Evolutionary conservation across 2,113 vertebrate species (phyloP).

Genomic region (Steatornis caripensis): DNA sequence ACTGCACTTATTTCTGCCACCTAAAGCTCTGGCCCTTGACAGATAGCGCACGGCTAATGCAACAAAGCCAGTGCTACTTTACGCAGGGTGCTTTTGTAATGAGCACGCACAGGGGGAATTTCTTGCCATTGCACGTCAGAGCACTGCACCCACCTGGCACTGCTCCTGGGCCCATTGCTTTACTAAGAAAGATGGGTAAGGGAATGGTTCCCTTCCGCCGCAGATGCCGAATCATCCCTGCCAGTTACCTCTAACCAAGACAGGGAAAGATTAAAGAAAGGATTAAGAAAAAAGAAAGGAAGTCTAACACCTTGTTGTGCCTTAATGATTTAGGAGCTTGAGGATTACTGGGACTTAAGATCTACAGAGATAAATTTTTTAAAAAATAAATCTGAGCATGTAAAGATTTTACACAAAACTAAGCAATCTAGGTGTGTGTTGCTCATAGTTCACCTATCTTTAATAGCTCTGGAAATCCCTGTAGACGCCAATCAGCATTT

Average conservation of each 20-base stretch:
- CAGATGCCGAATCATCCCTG: neutral
- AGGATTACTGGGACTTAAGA: neutral
- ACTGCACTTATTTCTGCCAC: neutral
- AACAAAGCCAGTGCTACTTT: neutral
- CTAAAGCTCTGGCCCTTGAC: neutral
- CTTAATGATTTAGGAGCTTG: neutral
- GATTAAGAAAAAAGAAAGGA: neutral
- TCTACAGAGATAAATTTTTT: neutral
- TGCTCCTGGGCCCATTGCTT: neutral
- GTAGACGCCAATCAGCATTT: neutral
- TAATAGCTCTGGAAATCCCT: neutral
- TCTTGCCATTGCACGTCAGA: neutral
- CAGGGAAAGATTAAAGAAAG: neutral
- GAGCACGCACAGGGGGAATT: neutral
- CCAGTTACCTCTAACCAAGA: neutral
- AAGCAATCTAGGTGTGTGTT: neutral
- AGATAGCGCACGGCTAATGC: fast-evolving
- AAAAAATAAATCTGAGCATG: neutral
- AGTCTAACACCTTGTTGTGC: neutral
- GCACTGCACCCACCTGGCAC: neutral
- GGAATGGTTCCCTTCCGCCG: neutral
- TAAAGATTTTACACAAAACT: neutral
- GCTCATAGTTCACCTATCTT: neutral
- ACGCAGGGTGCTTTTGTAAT: neutral
- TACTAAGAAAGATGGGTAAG: neutral